These are phyloP conservation scores for Erynnis tages DNA, from an alignment of 2,888 invertebrate species.

Conservation along the genomic window DNA sequence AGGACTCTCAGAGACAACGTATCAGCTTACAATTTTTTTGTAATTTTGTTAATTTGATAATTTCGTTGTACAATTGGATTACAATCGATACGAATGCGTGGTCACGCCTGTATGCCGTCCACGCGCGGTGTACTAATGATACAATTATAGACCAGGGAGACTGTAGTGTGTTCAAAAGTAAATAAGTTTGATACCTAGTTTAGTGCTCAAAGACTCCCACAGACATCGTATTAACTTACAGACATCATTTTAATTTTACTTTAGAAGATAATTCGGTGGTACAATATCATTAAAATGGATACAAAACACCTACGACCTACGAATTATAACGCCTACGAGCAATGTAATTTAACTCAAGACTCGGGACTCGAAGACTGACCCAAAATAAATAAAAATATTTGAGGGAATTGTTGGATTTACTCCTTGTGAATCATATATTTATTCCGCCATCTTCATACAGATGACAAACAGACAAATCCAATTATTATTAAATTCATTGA, in stretches of 20 bases:
- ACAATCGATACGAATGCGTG: slow-evolving; percentile 69
- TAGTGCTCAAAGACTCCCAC: slow-evolving; percentile 32
- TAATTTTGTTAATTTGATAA: slow-evolving; percentile 36
- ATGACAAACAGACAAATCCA: too few relatives aligned
- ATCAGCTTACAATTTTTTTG: too few relatives aligned
- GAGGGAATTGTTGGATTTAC: too few relatives aligned
- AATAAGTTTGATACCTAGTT: neutral
- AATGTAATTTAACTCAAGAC: slow-evolving; percentile 72
- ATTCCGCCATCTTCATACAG: too few relatives aligned
- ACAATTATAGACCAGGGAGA: slow-evolving; percentile 65
- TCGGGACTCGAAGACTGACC: too few relatives aligned
- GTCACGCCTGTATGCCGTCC: slow-evolving; percentile 76
- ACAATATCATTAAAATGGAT: slow-evolving; percentile 69
- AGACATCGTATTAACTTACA: too few relatives aligned
- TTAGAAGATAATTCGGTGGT: slow-evolving; percentile 54
- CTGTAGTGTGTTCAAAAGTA: neutral
- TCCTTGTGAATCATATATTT: too few relatives aligned
- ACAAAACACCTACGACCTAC: slow-evolving; percentile 71
- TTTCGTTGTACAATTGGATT: slow-evolving; percentile 68
- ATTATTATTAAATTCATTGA: too few relatives aligned
- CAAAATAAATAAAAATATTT: too few relatives aligned
- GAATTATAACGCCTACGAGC: slow-evolving; percentile 78
- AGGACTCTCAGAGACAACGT: slow-evolving; percentile 35
- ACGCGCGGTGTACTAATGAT: slow-evolving; percentile 70
- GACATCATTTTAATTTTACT: too few relatives aligned